Conservation (phyloP, 2,113 vertebrate species). For the Nyctibius bracteatus region DNA sequence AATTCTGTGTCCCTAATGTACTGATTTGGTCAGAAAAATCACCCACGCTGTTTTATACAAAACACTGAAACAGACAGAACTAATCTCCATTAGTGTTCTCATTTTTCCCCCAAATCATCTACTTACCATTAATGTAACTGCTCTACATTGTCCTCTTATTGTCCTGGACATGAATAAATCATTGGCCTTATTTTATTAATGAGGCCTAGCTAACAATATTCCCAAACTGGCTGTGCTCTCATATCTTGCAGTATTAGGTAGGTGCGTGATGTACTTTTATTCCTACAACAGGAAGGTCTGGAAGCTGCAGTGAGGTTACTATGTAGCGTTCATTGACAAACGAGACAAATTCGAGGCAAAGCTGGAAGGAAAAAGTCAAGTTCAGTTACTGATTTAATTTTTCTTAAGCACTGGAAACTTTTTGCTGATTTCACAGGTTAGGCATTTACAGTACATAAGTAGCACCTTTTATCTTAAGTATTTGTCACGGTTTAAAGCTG, state of each 20-base stretch:
- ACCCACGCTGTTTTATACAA: constrained; percentile 19
- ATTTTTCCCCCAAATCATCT: constrained; percentile 56
- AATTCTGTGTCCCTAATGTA: constrained; percentile 47
- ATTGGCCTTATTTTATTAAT: constrained; percentile 79
- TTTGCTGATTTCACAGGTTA: neutral
- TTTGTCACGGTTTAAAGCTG: too few species aligned
- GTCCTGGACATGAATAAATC: constrained; percentile 79
- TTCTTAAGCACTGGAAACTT: neutral
- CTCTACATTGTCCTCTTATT: constrained; percentile 66
- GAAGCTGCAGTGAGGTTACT: neutral
- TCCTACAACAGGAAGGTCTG: neutral
- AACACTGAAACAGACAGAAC: constrained; percentile 53
- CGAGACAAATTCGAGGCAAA: neutral
- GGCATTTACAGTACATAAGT: neutral
- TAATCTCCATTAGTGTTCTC: constrained; percentile 23
- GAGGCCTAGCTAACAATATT: constrained; percentile 68
- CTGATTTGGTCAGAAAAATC: constrained; percentile 56
- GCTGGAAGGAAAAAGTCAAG: neutral
- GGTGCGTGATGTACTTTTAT: neutral
- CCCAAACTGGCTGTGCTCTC: constrained; percentile 49
- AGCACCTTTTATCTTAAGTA: neutral
- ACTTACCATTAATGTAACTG: constrained; percentile 63
- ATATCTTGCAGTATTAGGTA: constrained; percentile 32
- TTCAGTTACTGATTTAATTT: neutral
- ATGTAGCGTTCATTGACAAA: neutral